Evolutionary conservation across 1,140 invertebrate species (phyloP).

Genomic region (Drosophila willistoni): DNA sequence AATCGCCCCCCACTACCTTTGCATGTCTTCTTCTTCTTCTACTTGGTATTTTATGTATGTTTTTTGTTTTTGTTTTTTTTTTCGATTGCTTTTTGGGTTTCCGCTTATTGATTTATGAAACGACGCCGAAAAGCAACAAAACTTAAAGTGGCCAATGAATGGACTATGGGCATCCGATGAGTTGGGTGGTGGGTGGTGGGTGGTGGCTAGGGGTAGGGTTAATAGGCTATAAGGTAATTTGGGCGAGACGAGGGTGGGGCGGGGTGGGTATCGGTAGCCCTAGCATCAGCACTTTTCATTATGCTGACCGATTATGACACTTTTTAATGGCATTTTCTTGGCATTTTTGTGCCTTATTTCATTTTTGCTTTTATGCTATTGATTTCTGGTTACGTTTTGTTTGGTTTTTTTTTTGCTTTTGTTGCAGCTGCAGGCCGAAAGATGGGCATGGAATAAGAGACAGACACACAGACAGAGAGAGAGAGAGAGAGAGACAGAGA

Average conservation of each 20-base stretch:
- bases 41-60: neutral
- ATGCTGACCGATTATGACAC: conserved; percentile 80
- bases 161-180: neutral
- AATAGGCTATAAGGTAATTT: neutral
- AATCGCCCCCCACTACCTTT: neutral
- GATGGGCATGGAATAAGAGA: neutral
- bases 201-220: neutral
- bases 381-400: conserved; percentile 67
- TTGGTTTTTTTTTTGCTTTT: no score
- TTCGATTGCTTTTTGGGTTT: conserved; percentile 50
- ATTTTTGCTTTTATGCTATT: conserved; percentile 71
- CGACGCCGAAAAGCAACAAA: conserved; percentile 23
- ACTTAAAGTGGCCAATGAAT: conserved; percentile 27
- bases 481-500: neutral
- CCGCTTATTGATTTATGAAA: conserved; percentile 75
- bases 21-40: neutral
- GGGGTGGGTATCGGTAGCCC: neutral
- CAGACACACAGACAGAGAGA: neutral
- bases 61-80: conserved; percentile 1
- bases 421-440: conserved; percentile 6
- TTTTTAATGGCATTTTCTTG: conserved; percentile 78
- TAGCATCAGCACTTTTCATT: conserved; percentile 59
- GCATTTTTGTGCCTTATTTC: conserved; percentile 32
- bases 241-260: no score
- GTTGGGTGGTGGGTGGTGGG: no score